phyloP scores from a whole-genome alignment of 2,888 invertebrate species.

The Erebia epiphron region DNA sequence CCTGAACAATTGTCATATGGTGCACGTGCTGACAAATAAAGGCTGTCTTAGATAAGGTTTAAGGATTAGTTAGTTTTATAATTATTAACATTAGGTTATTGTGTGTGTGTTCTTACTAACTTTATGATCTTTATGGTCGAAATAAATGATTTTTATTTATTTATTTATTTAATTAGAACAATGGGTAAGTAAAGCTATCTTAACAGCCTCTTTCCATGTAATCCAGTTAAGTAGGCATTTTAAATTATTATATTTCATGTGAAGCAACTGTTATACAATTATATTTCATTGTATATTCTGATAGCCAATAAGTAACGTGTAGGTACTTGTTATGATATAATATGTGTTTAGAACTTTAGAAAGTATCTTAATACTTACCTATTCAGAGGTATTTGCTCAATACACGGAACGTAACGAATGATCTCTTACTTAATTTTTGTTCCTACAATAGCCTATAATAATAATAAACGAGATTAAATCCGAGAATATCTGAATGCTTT shows the following conservation, averaged over 20 bases:
- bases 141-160: too few species aligned
- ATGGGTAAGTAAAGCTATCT: neutral
- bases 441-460: too few species aligned
- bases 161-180: too few species aligned
- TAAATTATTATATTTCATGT: neutral
- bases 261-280: constrained; percentile 10
- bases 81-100: too few species aligned
- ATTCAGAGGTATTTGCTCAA: constrained; percentile 5
- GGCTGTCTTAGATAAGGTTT: too few species aligned
- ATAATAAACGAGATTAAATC: too few species aligned
- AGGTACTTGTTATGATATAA: constrained; percentile 7
- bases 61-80: too few species aligned
- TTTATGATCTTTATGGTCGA: too few species aligned
- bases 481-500: too few species aligned
- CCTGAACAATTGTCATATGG: too few species aligned
- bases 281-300: constrained; percentile 22
- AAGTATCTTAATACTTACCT: constrained; percentile 20
- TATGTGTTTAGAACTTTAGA: constrained; percentile 33
- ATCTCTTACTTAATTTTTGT: neutral
- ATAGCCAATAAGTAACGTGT: constrained; percentile 23
- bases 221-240: neutral
- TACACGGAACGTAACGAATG: constrained; percentile 3
- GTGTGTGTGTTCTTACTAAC: too few species aligned
- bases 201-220: neutral
- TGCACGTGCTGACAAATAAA: too few species aligned